A percentile compares a stretch with the other conserved stretches of the same genome.
Evolutionary conservation across 2,113 vertebrate genomes (phyloP).

Genomic region (Poeciliopsis turrubarensis): DNA sequence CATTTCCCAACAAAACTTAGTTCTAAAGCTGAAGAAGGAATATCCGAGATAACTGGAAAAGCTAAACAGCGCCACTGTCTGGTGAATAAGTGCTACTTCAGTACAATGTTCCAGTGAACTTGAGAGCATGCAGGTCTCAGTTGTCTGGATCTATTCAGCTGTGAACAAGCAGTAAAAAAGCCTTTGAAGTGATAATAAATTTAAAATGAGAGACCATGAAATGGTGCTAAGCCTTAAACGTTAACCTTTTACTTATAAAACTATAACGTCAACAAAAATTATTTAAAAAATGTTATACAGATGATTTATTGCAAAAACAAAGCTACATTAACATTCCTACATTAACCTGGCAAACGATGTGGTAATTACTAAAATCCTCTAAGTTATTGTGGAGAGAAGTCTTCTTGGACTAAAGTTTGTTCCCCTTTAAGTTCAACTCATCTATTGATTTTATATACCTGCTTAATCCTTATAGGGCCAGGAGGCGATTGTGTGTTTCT

Average conservation of each 20-base stretch:
- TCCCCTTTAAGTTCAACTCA: too few relatives aligned
- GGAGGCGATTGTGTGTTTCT: too few relatives aligned
- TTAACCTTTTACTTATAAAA: constrained; percentile 1
- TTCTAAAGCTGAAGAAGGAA: neutral
- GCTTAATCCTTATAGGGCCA: too few relatives aligned
- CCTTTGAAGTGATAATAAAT: constrained; percentile 50
- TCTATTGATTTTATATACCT: too few relatives aligned
- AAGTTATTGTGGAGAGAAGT: too few relatives aligned
- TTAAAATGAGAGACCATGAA: constrained; percentile 48
- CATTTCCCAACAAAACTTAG: neutral
- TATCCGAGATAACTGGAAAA: neutral
- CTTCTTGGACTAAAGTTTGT: too few relatives aligned
- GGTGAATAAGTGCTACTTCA: constrained; percentile 44
- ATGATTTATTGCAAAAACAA: too few relatives aligned
- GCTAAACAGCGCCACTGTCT: constrained; percentile 43
- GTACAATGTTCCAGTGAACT: constrained; percentile 57
- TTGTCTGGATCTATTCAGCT: constrained; percentile 45
- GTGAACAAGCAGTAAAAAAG: constrained; percentile 50
- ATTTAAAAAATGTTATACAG: neutral
- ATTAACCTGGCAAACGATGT: too few relatives aligned
- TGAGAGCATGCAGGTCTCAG: constrained; percentile 30
- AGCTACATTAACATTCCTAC: too few relatives aligned
- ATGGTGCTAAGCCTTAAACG: constrained; percentile 45
- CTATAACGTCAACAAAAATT: constrained; percentile 3
- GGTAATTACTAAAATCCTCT: too few relatives aligned